Evolutionary conservation across 2,888 invertebrate genomes (phyloP).

Genomic region (Helleia helle): DNA sequence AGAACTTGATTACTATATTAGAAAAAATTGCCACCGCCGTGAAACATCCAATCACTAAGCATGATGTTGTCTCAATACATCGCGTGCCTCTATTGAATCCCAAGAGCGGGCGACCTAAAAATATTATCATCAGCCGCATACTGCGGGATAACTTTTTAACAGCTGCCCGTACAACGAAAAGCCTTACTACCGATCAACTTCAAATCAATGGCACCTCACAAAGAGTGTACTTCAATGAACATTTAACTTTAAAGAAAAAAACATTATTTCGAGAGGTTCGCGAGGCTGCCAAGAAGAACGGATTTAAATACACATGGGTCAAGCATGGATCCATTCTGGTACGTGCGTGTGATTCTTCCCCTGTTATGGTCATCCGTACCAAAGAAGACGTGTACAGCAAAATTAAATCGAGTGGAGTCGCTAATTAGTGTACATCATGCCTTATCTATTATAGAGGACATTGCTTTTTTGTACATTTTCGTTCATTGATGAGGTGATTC

Average conservation of each 20-base stretch:
- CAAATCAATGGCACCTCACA: neutral
- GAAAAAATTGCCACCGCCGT: neutral
- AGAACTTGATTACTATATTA: neutral
- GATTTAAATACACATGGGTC: too few species aligned
- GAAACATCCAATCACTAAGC: neutral
- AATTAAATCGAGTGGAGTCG: too few species aligned
- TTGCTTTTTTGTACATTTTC: too few species aligned
- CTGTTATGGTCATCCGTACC: too few species aligned
- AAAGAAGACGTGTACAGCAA: too few species aligned
- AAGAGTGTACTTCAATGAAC: neutral
- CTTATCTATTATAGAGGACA: too few species aligned
- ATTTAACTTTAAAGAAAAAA: neutral
- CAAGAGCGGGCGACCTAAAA: neutral
- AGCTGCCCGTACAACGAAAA: neutral
- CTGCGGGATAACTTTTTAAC: neutral
- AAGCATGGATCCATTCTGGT: too few species aligned
- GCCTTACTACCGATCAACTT: neutral
- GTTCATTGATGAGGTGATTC: too few species aligned
- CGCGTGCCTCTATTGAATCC: neutral
- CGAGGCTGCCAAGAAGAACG: too few species aligned
- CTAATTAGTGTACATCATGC: too few species aligned
- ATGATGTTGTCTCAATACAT: neutral
- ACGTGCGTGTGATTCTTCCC: too few species aligned
- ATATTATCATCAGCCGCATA: neutral
- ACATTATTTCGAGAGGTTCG: neutral